Conservation (phyloP, 2,797 vertebrate species). For the Pipistrellus pygmaeus region DNA sequence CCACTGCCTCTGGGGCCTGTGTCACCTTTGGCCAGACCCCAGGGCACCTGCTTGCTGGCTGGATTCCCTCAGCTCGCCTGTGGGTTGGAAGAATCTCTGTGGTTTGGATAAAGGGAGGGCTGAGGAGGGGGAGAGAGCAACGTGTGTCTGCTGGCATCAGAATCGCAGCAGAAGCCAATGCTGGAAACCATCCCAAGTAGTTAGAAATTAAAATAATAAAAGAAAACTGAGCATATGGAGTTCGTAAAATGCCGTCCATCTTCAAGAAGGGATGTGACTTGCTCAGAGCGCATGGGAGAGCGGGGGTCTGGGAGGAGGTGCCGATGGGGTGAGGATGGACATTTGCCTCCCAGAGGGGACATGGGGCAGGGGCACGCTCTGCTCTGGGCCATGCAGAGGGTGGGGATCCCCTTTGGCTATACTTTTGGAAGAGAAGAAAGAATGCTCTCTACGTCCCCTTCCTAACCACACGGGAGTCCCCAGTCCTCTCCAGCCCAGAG, state of each 20-base stretch:
- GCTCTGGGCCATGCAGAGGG: background rate
- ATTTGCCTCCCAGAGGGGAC: rapidly evolving
- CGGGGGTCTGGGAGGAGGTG: background rate
- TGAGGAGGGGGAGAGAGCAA: slow-evolving; percentile 47
- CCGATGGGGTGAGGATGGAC: rapidly evolving
- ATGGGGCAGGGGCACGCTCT: rapidly evolving
- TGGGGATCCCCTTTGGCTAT: background rate
- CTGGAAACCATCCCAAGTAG: slow-evolving; percentile 84
- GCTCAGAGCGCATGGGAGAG: background rate
- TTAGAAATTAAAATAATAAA: slow-evolving; percentile 85
- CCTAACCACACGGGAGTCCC: background rate
- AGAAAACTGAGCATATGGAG: slow-evolving; percentile 84
- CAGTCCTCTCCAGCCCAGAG: background rate
- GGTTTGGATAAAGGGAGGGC: slow-evolving; percentile 45
- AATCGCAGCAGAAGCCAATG: slow-evolving; percentile 73
- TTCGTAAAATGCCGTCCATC: slow-evolving; percentile 68
- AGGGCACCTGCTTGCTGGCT: background rate
- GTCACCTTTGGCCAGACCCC: background rate
- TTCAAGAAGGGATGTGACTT: slow-evolving; percentile 67
- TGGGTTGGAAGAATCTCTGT: slow-evolving; percentile 60
- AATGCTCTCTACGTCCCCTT: background rate
- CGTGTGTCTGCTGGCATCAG: slow-evolving; percentile 80
- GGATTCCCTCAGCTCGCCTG: background rate
- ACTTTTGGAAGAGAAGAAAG: background rate
- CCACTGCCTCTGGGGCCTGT: background rate